Evolutionary conservation across 2,888 invertebrate genomes (phyloP).

Genomic region (Zonitis immaculata): DNA sequence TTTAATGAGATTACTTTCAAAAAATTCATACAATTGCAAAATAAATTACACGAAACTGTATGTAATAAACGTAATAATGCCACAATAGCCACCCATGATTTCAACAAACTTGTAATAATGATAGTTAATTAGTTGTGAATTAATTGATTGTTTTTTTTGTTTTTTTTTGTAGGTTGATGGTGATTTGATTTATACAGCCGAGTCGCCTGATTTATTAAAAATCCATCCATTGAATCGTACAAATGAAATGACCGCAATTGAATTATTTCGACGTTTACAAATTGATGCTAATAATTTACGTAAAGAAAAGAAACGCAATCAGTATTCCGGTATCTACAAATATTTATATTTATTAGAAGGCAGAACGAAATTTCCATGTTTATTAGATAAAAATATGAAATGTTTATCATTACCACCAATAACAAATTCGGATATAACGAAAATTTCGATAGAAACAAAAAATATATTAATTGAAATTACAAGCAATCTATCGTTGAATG

Average conservation of each 20-base stretch:
- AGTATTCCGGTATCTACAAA: constrained; percentile 78
- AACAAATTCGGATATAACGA: constrained; percentile 76
- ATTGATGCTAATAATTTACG: constrained; percentile 70
- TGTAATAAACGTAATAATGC: constrained; percentile 74
- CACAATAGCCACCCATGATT: constrained; percentile 81
- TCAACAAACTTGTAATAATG: constrained; percentile 58
- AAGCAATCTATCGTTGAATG: constrained; percentile 59
- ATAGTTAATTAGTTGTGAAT: too few relatives aligned
- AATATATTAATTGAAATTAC: constrained; percentile 73
- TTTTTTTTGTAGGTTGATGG: constrained; percentile 51
- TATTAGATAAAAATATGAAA: constrained; percentile 58
- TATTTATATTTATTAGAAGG: constrained; percentile 75
- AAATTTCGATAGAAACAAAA: constrained; percentile 66
- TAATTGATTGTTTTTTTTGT: constrained; percentile 12
- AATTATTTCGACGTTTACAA: constrained; percentile 64
- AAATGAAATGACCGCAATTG: constrained; percentile 59
- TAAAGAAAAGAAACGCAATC: constrained; percentile 78
- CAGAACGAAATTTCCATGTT: constrained; percentile 67
- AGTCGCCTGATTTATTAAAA: constrained; percentile 57
- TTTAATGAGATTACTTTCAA: constrained; percentile 60
- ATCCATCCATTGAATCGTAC: constrained; percentile 63
- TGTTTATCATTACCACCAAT: constrained; percentile 85
- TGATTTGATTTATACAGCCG: constrained; percentile 64
- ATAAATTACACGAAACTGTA: constrained; percentile 67
- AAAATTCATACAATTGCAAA: constrained; percentile 75